Percentiles rank a stretch among this genome's conserved stretches.
These are phyloP conservation scores for Acrocera orbiculus DNA, from an alignment of 2,888 invertebrate genomes.

Conservation along the genomic window DNA sequence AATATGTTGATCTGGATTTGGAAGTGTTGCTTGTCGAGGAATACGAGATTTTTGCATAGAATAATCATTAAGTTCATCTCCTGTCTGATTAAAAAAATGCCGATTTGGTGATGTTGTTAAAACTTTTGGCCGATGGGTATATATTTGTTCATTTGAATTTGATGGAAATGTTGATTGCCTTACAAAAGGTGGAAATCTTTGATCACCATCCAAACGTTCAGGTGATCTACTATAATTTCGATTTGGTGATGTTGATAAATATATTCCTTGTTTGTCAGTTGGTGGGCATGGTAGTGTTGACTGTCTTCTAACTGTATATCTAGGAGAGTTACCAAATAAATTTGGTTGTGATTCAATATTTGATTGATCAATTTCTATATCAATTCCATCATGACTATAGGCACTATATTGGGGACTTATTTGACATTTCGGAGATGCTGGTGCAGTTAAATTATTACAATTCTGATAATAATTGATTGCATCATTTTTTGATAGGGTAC, in stretches of 20 bases:
- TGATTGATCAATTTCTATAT: constrained; percentile 6
- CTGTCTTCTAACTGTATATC: constrained; percentile 24
- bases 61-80: constrained; percentile 17
- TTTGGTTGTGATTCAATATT: constrained; percentile 2
- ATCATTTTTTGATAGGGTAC: constrained; percentile 18
- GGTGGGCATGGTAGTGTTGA: constrained; percentile 26
- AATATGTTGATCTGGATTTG: constrained; percentile 29
- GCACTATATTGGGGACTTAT: constrained; percentile 23
- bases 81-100: constrained; percentile 9
- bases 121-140: constrained; percentile 17
- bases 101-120: constrained; percentile 24
- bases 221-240: constrained; percentile 27
- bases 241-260: constrained; percentile 29
- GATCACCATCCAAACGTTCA: constrained; percentile 21
- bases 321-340: no score
- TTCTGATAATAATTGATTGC: constrained; percentile 15
- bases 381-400: constrained; percentile 23
- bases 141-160: constrained; percentile 11
- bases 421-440: constrained; percentile 27
- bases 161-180: constrained; percentile 28
- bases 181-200: constrained; percentile 26
- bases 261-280: constrained; percentile 17
- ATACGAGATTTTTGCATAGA: constrained; percentile 19
- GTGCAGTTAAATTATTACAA: constrained; percentile 25
- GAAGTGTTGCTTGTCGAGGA: constrained; percentile 27